Conservation (phyloP, 2,797 vertebrate genomes). For the Cyprinella venusta region DNA sequence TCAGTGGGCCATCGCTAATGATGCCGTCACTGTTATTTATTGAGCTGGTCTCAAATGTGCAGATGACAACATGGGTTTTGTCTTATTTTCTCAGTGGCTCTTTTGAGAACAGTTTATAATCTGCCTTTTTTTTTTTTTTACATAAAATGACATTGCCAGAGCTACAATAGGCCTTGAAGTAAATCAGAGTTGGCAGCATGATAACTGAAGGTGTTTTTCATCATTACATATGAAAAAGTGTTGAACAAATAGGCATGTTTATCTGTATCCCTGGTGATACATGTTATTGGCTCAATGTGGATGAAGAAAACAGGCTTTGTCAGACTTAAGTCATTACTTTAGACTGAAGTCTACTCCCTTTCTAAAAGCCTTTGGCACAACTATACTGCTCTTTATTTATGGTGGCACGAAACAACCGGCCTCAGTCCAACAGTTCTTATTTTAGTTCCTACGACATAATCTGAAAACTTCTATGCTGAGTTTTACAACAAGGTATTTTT, state of each 20-base stretch:
- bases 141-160: not conserved
- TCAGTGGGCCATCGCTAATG: slow-evolving; percentile 37
- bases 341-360: slow-evolving; percentile 56
- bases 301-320: slow-evolving; percentile 51
- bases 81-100: slow-evolving; percentile 11
- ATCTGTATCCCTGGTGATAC: slow-evolving; percentile 44
- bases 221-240: slow-evolving; percentile 28
- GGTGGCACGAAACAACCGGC: slow-evolving; percentile 38
- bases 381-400: slow-evolving; percentile 54
- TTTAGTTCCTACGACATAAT: slow-evolving; percentile 61
- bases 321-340: slow-evolving; percentile 56
- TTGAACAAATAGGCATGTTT: slow-evolving; percentile 41
- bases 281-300: slow-evolving; percentile 37
- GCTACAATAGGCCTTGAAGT: not conserved
- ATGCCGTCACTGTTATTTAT: slow-evolving; percentile 53
- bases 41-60: slow-evolving; percentile 27
- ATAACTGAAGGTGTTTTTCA: slow-evolving; percentile 22
- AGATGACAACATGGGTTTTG: slow-evolving; percentile 45
- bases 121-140: not conserved
- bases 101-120: slow-evolving; percentile 21
- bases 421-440: slow-evolving; percentile 55
- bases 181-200: slow-evolving; percentile 23
- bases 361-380: slow-evolving; percentile 52
- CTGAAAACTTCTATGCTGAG: slow-evolving; percentile 40
- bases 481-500: slow-evolving; percentile 54